These are phyloP conservation scores for Pygoscelis adeliae DNA, from an alignment of 2,113 vertebrate species.

Conservation along the genomic window DNA sequence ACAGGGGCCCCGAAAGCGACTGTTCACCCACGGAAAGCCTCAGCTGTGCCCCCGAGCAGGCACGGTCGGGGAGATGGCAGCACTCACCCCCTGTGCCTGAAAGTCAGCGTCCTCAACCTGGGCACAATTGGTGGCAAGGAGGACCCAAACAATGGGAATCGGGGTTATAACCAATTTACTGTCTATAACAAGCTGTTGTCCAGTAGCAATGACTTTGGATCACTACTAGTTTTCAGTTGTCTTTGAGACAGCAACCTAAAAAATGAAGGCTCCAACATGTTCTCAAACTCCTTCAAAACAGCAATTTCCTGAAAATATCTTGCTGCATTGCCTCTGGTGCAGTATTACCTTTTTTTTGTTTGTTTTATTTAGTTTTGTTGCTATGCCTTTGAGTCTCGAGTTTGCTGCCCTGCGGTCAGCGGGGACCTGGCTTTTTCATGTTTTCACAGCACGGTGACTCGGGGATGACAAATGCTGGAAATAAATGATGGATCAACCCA, in stretches of 20 bases:
- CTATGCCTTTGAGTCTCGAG: neutral
- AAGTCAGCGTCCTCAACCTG: neutral
- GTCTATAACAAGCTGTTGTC: neutral
- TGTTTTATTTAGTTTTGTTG: neutral
- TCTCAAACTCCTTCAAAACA: neutral
- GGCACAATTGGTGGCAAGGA: neutral
- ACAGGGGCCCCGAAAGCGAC: accelerated
- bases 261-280: neutral
- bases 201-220: neutral
- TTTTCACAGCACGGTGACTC: neutral
- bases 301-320: neutral
- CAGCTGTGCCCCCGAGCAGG: accelerated
- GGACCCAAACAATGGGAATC: neutral
- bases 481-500: neutral
- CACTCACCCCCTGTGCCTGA: neutral
- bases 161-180: neutral
- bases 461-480: neutral
- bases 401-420: neutral
- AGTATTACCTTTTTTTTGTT: neutral
- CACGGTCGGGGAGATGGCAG: neutral
- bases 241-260: neutral
- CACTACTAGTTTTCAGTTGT: neutral
- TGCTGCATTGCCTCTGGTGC: neutral
- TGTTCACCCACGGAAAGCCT: neutral
- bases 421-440: neutral